Evolutionary conservation across 2,797 vertebrate species (phyloP), one percentile per base, ranked within the genome.

Genomic region (Ara ararauna): DNA sequence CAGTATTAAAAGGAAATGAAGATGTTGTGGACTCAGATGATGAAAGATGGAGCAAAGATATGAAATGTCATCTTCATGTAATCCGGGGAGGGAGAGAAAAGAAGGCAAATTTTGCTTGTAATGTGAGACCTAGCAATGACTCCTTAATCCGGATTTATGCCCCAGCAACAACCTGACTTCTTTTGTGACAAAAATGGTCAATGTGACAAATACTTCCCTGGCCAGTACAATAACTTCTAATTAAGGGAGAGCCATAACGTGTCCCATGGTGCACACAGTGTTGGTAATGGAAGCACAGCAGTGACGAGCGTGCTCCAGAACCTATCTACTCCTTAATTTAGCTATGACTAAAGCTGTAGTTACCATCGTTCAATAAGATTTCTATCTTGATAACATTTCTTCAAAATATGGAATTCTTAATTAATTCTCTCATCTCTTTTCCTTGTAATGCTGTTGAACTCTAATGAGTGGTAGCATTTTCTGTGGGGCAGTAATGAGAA

Each of bases 221-320:
- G 32, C 60, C 45, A 21, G 0, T 53, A 6, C 20, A 30, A 0
- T 14, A 29, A 22, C 21, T 5, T 23, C 29, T 19, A 51, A 17
- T 20, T 22, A 19, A 45, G 21, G 53, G 9, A 24, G 66, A 67
- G 21, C 24, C 17, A 27, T 22, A 4, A 4, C 0, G 0, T 6
- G 4, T 14, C 47, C 26, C 8, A 19, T 21, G 51, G n/a, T 62
- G 51, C 40, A 65, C 65, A 6, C 17, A 7, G 54, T 2, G 30
- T 15, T 26, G 64, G 4, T 7, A 7, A 54, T 24, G 42, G 70
- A 30, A n/a, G 62, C 50, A 45, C 51, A 50, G 79, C 38, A 42
- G 50, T 0, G 16, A 71, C 36, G 17, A 61, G n/a, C 2, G 1
- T 56, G 58, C 68, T 45, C 47, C 60, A 74, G 75, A 48, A 8